phyloP scores from a whole-genome alignment of 1,140 invertebrate genomes.

The Halesus radiatus region DNA sequence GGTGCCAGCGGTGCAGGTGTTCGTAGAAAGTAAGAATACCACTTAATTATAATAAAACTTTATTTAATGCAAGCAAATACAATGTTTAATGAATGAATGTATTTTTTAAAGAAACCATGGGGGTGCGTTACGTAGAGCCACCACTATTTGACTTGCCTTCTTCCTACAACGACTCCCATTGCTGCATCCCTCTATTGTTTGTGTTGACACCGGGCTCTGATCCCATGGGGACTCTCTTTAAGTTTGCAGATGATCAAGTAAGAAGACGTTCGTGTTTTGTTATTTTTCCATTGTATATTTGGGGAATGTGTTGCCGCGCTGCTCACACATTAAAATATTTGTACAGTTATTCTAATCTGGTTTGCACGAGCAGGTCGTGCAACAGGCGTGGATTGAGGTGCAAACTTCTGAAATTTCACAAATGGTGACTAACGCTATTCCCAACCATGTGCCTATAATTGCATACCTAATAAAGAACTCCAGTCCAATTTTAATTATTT shows the following conservation, averaged over 20 bases:
- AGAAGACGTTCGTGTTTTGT: not conserved
- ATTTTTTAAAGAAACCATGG: conserved; percentile 74
- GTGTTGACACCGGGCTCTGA: conserved; percentile 93
- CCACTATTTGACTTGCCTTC: conserved; percentile 90
- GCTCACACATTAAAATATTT: too few species aligned
- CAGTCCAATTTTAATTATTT: too few species aligned
- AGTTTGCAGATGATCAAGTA: conserved; percentile 90
- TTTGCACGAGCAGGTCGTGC: too few species aligned
- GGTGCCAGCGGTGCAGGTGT: conserved; percentile 84
- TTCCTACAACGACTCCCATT: conserved; percentile 88
- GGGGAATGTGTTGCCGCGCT: too few species aligned
- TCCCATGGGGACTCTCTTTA: conserved; percentile 86
- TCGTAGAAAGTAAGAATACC: conserved; percentile 75
- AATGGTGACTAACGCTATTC: too few species aligned
- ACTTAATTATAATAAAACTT: not conserved
- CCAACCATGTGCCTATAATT: too few species aligned
- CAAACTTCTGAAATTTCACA: too few species aligned
- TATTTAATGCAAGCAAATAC: not conserved
- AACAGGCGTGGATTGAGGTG: too few species aligned
- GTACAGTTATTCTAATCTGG: too few species aligned
- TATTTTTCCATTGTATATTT: too few species aligned
- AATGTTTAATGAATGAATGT: conserved; percentile 32
- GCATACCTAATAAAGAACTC: too few species aligned
- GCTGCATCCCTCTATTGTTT: conserved; percentile 89
- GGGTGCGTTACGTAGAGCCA: conserved; percentile 85